These are phyloP conservation scores for Rhopalosiphum padi DNA, from an alignment of 1,140 invertebrate genomes.

Conservation along the genomic window DNA sequence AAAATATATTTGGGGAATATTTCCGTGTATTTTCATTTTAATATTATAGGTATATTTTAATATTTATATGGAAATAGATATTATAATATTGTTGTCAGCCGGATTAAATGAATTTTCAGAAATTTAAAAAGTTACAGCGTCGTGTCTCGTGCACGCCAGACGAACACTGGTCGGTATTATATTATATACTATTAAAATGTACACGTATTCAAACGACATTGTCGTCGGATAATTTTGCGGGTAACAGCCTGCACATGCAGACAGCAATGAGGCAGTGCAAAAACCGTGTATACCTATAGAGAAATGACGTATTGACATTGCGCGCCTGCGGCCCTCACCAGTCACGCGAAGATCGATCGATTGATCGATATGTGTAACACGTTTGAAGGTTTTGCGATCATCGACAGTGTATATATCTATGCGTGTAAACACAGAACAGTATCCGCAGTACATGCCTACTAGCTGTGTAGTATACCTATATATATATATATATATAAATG, in stretches of 20 bases:
- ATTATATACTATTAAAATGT: neutral
- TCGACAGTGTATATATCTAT: neutral
- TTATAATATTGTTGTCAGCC: too few species aligned
- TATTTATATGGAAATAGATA: too few species aligned
- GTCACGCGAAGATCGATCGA: neutral
- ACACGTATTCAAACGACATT: neutral
- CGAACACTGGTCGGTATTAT: neutral
- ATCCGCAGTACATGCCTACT: neutral
- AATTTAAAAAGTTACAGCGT: neutral
- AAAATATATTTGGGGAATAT: too few species aligned
- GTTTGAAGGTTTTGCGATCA: conserved; percentile 22
- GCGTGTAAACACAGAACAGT: neutral
- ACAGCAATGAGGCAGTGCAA: neutral
- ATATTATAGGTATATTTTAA: too few species aligned
- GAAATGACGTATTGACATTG: neutral
- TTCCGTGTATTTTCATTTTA: too few species aligned
- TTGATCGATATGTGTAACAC: neutral
- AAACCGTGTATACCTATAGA: neutral
- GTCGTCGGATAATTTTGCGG: neutral
- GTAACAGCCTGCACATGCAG: neutral
- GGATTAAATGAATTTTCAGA: too few species aligned
- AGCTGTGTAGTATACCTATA: neutral
- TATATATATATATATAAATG: neutral
- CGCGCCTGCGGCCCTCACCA: neutral
- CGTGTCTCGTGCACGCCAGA: neutral